A percentile compares a stretch with the other conserved stretches of the same genome.
These are phyloP conservation scores for Aplochiton taeniatus DNA, from an alignment of 2,797 vertebrate genomes.

Conservation along the genomic window DNA sequence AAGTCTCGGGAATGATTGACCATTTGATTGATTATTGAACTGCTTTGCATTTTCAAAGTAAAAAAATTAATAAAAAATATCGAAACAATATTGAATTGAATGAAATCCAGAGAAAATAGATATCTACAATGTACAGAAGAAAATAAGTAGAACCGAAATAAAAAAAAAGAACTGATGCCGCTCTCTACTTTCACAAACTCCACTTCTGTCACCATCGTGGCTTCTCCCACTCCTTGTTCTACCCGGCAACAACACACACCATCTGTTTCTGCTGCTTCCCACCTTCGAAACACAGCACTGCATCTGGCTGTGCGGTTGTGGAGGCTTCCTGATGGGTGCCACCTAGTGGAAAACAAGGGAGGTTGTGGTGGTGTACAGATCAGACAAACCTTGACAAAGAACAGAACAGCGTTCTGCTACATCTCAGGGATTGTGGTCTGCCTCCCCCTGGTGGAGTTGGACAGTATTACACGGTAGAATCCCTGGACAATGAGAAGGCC, in stretches of 20 bases:
- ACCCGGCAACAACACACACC: constrained; percentile 38
- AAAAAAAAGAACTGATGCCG: constrained; percentile 7
- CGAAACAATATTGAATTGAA: constrained; percentile 60
- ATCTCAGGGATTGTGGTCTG: constrained; percentile 97
- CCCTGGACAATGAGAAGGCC: constrained; percentile 55
- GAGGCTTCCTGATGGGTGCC: not conserved
- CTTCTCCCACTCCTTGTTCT: constrained; percentile 47
- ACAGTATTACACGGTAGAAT: constrained; percentile 73
- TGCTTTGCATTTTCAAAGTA: constrained; percentile 75
- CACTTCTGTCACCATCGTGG: constrained; percentile 56
- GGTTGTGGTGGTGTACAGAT: constrained; percentile 50
- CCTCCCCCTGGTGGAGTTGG: constrained; percentile 70
- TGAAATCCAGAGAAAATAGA: constrained; percentile 57
- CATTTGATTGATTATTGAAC: constrained; percentile 71
- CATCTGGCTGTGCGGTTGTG: no score
- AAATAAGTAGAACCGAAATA: constrained; percentile 46
- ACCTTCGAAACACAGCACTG: not conserved
- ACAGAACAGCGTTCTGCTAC: constrained; percentile 81
- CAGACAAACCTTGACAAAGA: constrained; percentile 71
- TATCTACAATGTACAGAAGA: constrained; percentile 57
- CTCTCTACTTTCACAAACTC: constrained; percentile 57
- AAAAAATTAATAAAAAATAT: constrained; percentile 62
- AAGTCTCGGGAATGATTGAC: constrained; percentile 70
- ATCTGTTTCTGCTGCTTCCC: constrained; percentile 18
- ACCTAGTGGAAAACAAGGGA: not conserved